A percentile compares a stretch with the other conserved stretches of the same genome.
These are phyloP conservation scores for Mustelus asterias DNA, from an alignment of 2,113 vertebrate species.

Conservation along the genomic window DNA sequence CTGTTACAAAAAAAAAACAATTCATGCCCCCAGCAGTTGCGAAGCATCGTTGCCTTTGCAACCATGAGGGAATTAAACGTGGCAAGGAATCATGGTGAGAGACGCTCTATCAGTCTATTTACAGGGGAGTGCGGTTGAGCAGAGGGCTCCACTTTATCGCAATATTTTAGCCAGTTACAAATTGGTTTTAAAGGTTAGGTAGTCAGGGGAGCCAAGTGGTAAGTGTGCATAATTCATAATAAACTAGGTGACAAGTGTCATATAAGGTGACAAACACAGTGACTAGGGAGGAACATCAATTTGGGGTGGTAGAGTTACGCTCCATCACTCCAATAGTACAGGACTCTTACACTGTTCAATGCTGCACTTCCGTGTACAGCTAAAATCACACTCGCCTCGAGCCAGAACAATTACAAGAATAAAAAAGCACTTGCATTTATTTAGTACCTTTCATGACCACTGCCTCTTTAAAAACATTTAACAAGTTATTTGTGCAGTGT, in stretches of 20 bases:
- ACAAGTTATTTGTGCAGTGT: not conserved
- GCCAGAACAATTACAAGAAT: not conserved
- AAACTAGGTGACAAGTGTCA: not conserved
- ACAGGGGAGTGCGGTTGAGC: not conserved
- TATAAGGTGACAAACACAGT: not conserved
- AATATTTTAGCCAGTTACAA: not conserved
- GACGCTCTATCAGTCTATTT: not conserved
- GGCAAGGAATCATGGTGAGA: not conserved
- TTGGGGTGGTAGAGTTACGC: not conserved
- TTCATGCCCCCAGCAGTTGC: not conserved
- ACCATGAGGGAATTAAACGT: not conserved
- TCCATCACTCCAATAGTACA: not conserved
- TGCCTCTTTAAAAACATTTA: not conserved
- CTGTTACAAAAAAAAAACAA: not conserved
- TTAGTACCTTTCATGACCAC: not conserved
- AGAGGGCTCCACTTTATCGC: conserved; percentile 10
- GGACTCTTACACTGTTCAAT: not conserved
- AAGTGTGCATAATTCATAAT: conserved; percentile 7
- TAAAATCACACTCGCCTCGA: not conserved
- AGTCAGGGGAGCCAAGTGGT: not conserved
- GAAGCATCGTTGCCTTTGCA: not conserved
- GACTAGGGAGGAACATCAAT: not conserved
- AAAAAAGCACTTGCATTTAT: not conserved
- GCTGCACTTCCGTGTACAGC: not conserved
- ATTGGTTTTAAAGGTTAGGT: not conserved